Evolutionary conservation across 2,888 invertebrate genomes (phyloP), one percentile per base, ranked within the genome.

Genomic region (Calameuta pallipes): DNA sequence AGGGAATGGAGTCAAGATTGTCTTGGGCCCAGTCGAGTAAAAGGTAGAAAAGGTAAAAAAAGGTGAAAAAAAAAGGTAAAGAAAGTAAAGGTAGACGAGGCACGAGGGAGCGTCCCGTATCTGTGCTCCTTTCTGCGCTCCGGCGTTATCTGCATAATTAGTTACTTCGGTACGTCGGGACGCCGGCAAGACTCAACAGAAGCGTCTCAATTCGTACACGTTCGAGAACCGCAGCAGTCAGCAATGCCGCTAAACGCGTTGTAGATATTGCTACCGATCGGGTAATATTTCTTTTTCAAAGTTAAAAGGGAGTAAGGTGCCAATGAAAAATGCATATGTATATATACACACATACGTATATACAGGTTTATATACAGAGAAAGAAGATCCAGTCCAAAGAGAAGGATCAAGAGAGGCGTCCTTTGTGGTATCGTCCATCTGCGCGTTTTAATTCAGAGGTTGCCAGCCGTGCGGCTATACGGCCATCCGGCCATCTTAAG

Each of bases 71-170:
- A 41, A 41, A 69, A 36, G 75, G 12, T 69, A 78, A 73, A 31
- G 41, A 76, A 78, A 83, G 82, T 75, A 41, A 41, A 41, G 75
- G 71, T 79, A 78, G 85, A 80, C 80, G 80, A 82, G 80, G 76
- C 79, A 81, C 80, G 80, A 82, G 80, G 77, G 80, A 81, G 82
- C 78, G 81, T 83, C 77, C 77, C 82, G 81, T 87, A 86, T 86
- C 86, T 86, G 80, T 83, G 84, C 80, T 76, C 80, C 82, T 88
- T 83, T 84, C 84, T 79, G 83, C 83, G 83, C 83, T 80, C 82
- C 83, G 75, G 78, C 82, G 84, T 88, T 89, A 88, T 89, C 88
- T 87, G 85, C 85, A 87, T 89, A 89, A 87, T 89, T 89, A 89
- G 87, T 88, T 87, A 87, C 85, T 87, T 74, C 75, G 82, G 82